Evolutionary conservation across 2,888 invertebrate species (phyloP), one percentile per base, ranked within the genome.

Genomic region (Philereme transversata): DNA sequence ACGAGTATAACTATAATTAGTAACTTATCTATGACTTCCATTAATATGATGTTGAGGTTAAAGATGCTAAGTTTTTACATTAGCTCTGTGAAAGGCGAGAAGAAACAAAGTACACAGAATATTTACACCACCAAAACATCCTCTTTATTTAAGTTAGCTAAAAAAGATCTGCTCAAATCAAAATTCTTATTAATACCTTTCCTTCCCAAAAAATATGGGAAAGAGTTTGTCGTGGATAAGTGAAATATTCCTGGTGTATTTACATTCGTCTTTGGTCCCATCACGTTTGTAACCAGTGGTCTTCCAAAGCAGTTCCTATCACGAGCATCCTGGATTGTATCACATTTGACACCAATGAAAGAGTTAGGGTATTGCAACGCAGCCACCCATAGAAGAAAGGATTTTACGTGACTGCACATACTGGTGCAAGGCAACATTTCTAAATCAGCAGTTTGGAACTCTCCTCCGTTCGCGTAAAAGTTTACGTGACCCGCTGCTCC

Each of bases 201-300:
- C 46, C 71, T 56, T 0, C 78, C 81, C 49, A 83, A 62, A 66
- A 66, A 77, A 58, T 74, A 84, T 0, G 83, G 84, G 51, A 71
- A 78, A 3, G 22, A 51, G 36, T 73, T 62, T 4, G 43, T 57
- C 0, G 80, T 79, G 0, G 75, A 60, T 5, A 83, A 57, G 51
- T 75, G 79, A 57, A 73, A 83, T 43, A 83, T 76, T 0, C 82
- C 83, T n/a, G 61, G 61, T 5, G 64, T 75, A 38, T 10, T 74
- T 9, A 52, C 75, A 60, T 82, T 72, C 0, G 67, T 73, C 0
- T 77, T 73, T 2, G 48, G 56, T 8, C 68, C 63, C 11, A 68
- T 7, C 0, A 67, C 10, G 10, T 76, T 76, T 0, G 73, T 75
- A 0, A 71, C 68, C 8, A 58, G 8, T 0, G 77, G 76, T 7